Evolutionary conservation across 2,113 vertebrate species (phyloP), one percentile per base, ranked within the genome.

Genomic region (Syngnathoides biaculeatus): DNA sequence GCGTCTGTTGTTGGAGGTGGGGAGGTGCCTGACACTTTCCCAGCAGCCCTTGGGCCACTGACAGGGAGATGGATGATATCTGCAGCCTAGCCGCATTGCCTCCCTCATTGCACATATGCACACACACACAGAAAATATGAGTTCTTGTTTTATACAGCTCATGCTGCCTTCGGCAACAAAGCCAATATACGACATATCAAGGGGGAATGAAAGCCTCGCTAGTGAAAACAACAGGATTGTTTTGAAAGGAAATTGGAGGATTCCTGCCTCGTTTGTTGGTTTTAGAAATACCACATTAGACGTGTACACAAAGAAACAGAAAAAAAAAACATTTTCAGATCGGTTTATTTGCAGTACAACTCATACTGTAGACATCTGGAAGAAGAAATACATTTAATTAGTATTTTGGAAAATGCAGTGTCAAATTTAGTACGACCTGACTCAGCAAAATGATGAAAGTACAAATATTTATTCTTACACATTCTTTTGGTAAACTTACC

Each of bases 21-120:
- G 88, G 89, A 92, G 89, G 87, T 92, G 94, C 94, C 94, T 96
- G 93, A 92, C 90, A 93, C 92, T 91, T 92, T 84, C 93, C 94
- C 93, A 96, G 92, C 93, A 94, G 94, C 89, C 90, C 90, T 85
- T 86, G 90, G 90, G 93, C 89, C 75, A 87, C 91, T 96, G 95
- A 96, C 95, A 96, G 92, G 83, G 94, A 96, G 95, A 98, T 96
- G 94, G 95, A 97, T 96, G 93, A 90, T 93, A 94, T 93, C 93
- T 91, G 93, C 93, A 95, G 92, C 89, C 90, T 91, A 86, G 89
- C 81, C 53, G 85, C 87, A 81, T 27, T 65, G 64, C 64, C 47
- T 52, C 61, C 35, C 68, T 27, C 35, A 52, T 26, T 64, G 78
- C 48, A 35, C 78, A 74, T 22, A 42, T 12, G 40, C 58, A 57